These are phyloP conservation scores for Odontothrips loti DNA, from an alignment of 2,888 invertebrate species.

Conservation along the genomic window DNA sequence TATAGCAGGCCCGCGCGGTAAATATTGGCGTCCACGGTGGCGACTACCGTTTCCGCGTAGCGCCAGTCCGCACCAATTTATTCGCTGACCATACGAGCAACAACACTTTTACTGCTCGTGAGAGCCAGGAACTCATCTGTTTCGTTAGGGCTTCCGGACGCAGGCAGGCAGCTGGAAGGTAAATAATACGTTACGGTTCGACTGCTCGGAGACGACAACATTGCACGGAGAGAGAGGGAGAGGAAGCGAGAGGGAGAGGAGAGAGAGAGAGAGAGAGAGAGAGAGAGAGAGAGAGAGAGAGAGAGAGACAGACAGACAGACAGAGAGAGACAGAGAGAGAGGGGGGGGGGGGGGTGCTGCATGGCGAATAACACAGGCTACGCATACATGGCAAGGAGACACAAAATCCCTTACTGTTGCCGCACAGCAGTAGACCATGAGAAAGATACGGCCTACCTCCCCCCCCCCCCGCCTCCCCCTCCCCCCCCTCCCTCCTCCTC, in stretches of 20 bases:
- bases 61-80: no score
- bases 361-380: not conserved
- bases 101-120: no score
- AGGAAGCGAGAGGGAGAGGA: not conserved
- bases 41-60: no score
- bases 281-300: not conserved
- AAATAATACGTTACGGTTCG: not conserved
- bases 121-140: no score
- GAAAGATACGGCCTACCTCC: not conserved
- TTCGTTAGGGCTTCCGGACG: no score
- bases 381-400: not conserved
- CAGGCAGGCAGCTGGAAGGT: not conserved
- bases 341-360: no score
- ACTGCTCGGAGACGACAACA: no score
- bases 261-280: not conserved
- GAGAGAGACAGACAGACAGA: not conserved
- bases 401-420: not conserved
- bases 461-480: not conserved
- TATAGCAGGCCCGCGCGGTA: no score
- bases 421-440: not conserved
- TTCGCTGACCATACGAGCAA: no score
- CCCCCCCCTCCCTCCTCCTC: not conserved
- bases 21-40: no score
- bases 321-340: not conserved
- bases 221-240: no score